Evolutionary conservation across 2,113 vertebrate genomes (phyloP).

Genomic region (Rattus rattus): DNA sequence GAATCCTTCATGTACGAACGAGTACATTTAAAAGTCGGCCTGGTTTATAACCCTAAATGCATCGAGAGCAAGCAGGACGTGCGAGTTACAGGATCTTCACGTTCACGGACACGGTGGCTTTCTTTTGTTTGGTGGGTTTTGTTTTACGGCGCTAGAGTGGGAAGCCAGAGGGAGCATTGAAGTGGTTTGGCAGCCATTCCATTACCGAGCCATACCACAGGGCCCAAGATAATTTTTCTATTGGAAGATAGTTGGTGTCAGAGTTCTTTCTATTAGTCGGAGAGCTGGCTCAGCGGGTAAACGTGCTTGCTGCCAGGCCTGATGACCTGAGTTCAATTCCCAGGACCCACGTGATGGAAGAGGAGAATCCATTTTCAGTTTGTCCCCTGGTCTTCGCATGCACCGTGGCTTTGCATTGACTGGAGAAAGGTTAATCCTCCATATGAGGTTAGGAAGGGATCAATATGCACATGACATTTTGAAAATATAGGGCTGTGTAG

Average conservation of each 20-base stretch:
- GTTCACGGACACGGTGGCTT: not conserved
- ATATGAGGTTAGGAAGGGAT: not conserved
- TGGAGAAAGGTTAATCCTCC: not conserved
- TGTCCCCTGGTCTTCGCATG: not conserved
- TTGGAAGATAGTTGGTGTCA: not conserved
- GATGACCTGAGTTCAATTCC: not conserved
- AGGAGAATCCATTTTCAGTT: not conserved
- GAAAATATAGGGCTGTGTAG: not conserved
- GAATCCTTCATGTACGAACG: not conserved
- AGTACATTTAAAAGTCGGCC: not conserved
- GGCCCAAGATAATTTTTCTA: constrained; percentile 7
- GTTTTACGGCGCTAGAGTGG: not conserved
- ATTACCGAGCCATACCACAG: not conserved
- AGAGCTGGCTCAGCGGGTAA: not conserved
- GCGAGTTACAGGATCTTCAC: not conserved
- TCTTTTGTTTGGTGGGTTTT: not conserved
- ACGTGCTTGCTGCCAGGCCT: not conserved
- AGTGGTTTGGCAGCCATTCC: not conserved
- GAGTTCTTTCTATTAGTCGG: constrained; percentile 13
- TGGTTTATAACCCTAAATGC: not conserved
- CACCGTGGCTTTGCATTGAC: not conserved
- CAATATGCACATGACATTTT: not conserved
- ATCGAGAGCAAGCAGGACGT: not conserved
- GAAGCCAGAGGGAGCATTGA: not conserved
- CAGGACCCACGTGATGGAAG: not conserved